Evolutionary conservation across 2,797 vertebrate species (phyloP), one percentile per base, ranked within the genome.

Genomic region (Cygnus olor): DNA sequence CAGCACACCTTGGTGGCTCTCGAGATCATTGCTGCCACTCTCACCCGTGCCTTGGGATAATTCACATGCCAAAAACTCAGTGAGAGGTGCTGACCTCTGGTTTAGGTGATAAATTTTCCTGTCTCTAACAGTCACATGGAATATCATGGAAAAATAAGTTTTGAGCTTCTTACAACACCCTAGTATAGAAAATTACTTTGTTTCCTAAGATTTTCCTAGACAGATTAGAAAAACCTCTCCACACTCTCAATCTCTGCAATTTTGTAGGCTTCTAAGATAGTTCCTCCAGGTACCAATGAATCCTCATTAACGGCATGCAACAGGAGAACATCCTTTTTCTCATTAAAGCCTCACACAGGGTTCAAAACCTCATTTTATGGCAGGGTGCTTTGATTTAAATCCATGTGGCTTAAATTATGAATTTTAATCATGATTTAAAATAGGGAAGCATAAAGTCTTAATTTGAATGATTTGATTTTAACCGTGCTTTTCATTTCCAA

Each of bases 391-490:
- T 92, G 92, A 80, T 94, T 93, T 68, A 85, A 95, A 96, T 83
- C 16, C 83, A 87, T 89, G 80, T 73, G 88, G 58, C 65, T 85
- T 77, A 87, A 89, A 89, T 95, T 44, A 85, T 85, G 80, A 85
- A 95, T 96, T 95, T 93, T 94, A 96, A 94, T 94, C 65, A 77
- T 0, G 2, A 17, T 68, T 92, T 90, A 78, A 95, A 92, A 63
- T 80, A 69, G 1, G 2, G 80, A 36, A 86, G 56, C 42, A 82
- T 71, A 82, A 92, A 85, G 47, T 45, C 12, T 57, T 82, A 19
- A 64, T 88, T 94, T 89, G 81, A 95, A 58, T 38, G 28, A 85
- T 88, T 89, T 45, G 12, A 74, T 95, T 95, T 97, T 96, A 85
- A 94, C 89, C 47, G 66, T 88, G 74, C 61, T 80, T 95, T 95